These are phyloP conservation scores for Lemur catta DNA, from an alignment of 2,797 vertebrate species.

Conservation along the genomic window DNA sequence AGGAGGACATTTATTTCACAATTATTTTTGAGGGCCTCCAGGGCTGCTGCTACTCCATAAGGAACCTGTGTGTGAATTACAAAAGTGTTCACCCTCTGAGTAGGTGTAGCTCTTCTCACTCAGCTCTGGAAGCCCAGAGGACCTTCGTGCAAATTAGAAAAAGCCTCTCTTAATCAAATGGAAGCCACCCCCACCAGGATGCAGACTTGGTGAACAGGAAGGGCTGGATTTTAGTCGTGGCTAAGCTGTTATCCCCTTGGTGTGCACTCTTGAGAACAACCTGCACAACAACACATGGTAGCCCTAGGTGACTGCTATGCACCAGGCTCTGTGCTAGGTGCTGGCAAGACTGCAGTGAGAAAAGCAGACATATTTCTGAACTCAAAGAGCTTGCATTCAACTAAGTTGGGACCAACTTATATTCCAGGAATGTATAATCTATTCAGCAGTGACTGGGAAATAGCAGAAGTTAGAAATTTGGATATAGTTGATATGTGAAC, in stretches of 20 bases:
- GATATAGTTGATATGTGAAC: neutral
- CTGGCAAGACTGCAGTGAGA: neutral
- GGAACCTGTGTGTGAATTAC: neutral
- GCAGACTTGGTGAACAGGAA: neutral
- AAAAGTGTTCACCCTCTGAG: neutral
- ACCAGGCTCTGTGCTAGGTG: neutral
- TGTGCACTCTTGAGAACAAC: neutral
- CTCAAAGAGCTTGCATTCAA: neutral
- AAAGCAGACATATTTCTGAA: neutral
- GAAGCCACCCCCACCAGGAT: neutral
- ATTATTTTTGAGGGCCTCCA: neutral
- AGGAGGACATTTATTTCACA: neutral
- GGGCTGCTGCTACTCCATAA: neutral
- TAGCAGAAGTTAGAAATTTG: neutral
- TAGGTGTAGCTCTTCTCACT: neutral
- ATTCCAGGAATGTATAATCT: neutral
- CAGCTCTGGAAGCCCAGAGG: neutral
- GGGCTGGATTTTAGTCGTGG: neutral
- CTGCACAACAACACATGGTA: neutral
- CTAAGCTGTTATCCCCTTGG: neutral
- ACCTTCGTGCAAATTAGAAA: neutral
- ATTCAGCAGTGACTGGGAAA: neutral
- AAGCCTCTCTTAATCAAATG: neutral
- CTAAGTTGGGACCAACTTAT: neutral
- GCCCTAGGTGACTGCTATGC: neutral